Conservation (phyloP, 2,797 vertebrate genomes). For the Tinamus major region DNA sequence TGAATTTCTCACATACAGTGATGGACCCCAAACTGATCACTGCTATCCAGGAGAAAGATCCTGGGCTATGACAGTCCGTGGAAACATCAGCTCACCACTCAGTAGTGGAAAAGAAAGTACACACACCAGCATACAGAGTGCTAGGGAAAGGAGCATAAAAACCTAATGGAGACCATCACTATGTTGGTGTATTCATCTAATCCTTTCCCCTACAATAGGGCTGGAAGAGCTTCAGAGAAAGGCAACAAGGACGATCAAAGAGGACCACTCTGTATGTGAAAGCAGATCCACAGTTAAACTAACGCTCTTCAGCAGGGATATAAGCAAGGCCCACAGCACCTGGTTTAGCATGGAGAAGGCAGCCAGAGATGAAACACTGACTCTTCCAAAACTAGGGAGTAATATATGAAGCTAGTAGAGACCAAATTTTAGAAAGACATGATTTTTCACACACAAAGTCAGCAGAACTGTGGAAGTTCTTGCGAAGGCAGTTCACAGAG, state of each 20-base stretch:
- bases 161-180: not conserved
- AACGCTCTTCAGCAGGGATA: not conserved
- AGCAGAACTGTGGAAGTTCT: not conserved
- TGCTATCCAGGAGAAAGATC: not conserved
- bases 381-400: not conserved
- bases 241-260: not conserved
- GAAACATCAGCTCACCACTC: not conserved
- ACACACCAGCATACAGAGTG: not conserved
- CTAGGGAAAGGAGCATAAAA: not conserved
- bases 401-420: not conserved
- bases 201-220: not conserved
- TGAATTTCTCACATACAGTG: not conserved
- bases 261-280: not conserved
- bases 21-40: not conserved
- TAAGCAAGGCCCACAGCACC: not conserved
- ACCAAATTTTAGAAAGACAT: not conserved
- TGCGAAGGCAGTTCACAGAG: not conserved
- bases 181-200: not conserved
- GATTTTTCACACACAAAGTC: not conserved
- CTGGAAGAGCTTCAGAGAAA: not conserved
- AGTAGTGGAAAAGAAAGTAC: not conserved
- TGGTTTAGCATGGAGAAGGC: not conserved
- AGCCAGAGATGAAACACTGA: not conserved
- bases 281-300: not conserved
- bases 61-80: accelerated